Conservation (phyloP, 2,888 invertebrate species). For the Argynnis bischoffii region DNA sequence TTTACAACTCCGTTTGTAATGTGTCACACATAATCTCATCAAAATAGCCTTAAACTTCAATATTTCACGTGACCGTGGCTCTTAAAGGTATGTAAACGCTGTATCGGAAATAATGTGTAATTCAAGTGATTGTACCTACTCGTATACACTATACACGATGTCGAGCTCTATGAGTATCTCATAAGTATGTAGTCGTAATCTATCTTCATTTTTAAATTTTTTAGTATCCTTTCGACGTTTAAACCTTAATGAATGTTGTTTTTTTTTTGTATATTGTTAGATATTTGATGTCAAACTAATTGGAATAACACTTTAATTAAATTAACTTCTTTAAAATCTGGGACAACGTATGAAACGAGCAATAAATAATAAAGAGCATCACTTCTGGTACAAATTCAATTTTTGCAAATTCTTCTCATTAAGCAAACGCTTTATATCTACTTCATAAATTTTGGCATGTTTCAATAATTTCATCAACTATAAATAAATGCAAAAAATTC, state of each 20-base stretch:
- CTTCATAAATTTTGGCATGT: too few relatives aligned
- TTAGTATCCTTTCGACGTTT: not conserved
- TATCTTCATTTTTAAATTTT: too few relatives aligned
- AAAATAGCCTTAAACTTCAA: not conserved
- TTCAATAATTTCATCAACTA: too few relatives aligned
- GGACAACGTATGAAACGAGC: not conserved
- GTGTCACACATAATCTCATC: not conserved
- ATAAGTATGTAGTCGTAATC: not conserved
- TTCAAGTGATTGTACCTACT: slow-evolving; percentile 23
- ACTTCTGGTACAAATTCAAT: slow-evolving; percentile 14
- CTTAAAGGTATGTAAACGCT: not conserved
- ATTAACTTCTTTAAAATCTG: not conserved
- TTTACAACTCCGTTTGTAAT: not conserved
- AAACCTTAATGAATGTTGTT: not conserved
- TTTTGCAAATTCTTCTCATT: not conserved
- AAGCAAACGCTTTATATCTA: too few relatives aligned
- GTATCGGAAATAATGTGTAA: not conserved
- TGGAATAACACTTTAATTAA: not conserved
- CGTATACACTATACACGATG: slow-evolving; percentile 6
- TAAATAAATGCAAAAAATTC: too few relatives aligned
- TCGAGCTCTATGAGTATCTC: not conserved
- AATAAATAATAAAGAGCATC: not conserved
- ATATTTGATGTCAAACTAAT: not conserved
- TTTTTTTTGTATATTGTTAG: not conserved
- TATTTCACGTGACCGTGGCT: slow-evolving; percentile 6